Conservation (phyloP, 2,888 invertebrate genomes). For the Rhynchonema sp. region DNA sequence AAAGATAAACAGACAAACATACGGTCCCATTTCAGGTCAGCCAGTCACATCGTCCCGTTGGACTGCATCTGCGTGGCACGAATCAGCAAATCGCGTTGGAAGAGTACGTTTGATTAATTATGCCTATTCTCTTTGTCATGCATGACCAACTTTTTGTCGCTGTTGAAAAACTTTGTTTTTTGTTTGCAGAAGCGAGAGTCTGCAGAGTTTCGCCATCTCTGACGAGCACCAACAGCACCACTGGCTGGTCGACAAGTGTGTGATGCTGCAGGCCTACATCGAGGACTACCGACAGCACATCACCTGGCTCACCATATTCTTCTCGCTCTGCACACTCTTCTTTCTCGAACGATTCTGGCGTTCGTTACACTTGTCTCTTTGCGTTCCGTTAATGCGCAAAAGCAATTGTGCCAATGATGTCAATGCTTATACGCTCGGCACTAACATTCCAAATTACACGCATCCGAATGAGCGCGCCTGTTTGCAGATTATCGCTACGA, state of each 20-base stretch:
- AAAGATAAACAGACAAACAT: neutral
- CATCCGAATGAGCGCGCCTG: too few species aligned
- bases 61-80: conserved; percentile 21
- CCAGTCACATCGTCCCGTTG: conserved; percentile 17
- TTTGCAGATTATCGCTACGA: conserved; percentile 49
- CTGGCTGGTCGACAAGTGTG: conserved; percentile 48
- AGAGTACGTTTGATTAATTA: conserved; percentile 8
- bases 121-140: neutral
- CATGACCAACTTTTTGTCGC: neutral
- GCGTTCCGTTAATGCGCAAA: too few species aligned
- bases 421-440: too few species aligned
- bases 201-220: conserved; percentile 22
- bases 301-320: conserved; percentile 79
- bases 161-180: neutral
- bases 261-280: conserved; percentile 46
- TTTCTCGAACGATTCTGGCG: conserved; percentile 84
- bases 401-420: too few species aligned
- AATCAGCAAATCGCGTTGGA: conserved; percentile 16
- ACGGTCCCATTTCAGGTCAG: conserved; percentile 5
- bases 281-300: conserved; percentile 91
- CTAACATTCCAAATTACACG: too few species aligned
- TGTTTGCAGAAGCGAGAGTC: conserved; percentile 17
- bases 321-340: conserved; percentile 74
- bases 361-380: conserved; percentile 36
- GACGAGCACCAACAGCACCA: conserved; percentile 37